Base-by-base conservation (phyloP, 2,113 vertebrate species). In the Alligator mississippiensis region DNA sequence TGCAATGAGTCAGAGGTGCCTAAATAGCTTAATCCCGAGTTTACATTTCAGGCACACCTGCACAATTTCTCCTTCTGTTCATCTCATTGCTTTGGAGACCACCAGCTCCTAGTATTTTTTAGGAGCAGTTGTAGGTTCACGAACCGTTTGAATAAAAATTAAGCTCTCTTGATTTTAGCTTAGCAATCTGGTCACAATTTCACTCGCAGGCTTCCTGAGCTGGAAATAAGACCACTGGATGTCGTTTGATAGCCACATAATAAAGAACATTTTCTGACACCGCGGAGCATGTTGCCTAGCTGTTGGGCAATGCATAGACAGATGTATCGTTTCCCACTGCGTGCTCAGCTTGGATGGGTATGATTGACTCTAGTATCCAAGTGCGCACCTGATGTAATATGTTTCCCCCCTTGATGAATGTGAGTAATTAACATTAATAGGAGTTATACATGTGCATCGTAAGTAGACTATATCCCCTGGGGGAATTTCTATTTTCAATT, bases 401-500 rank as follows among this genome's bases (percentile, higher is more conserved):
- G 0, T 34, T 82, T 96, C 78, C 92, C 21, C 92, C 88, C 47
- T 64, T 63, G 24, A 82, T 93, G 92, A 89, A 89, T 66, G 61
- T 76, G 92, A 95, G 93, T 94, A 96, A 97, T 97, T 96, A 97
- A 77, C 94, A 85, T 88, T 93, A 95, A 95, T 96, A 95, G 94
- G 94, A 94, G 87, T 85, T 90, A 90, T 1, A 16, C 87, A 57
- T 62, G 38, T 84, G 80, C 93, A 95, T 90, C 93, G 94, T 92
- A 89, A 96, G 21, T 61, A 93, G 93, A 93, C 87, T 89, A 59
- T 60, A 77, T 78, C 61, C 92, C 95, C 80, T 90, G n/a, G 6
- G 94, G 95, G 94, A 94, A 96, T 93, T 96, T 93, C 94, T 96
- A 94, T 96, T 95, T 96, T 95, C 93, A 96, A 90, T 96, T 97